Percentiles rank a stretch among this genome's conserved stretches.
Evolutionary conservation across 2,113 vertebrate genomes (phyloP).

Genomic region (human (Homo sapiens)): GRCh38 chr19:2371501-2372000

Average conservation of each 20-base stretch:
- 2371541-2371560: background rate
- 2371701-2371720: too few species aligned
- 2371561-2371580: background rate
- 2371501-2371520: background rate
- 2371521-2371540: background rate
- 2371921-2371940: rapidly evolving
- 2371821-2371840: rapidly evolving
- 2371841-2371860: rapidly evolving
- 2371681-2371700: background rate
- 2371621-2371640: background rate
- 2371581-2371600: background rate
- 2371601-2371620: background rate
- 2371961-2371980: too few species aligned
- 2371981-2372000: too few species aligned
- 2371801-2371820: background rate
- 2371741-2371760: background rate
- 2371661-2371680: background rate
- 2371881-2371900: rapidly evolving
- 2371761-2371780: background rate
- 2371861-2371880: rapidly evolving
- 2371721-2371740: background rate
- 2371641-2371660: background rate
- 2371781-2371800: rapidly evolving
- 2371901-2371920: background rate
- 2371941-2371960: rapidly evolving